phyloP scores from a whole-genome alignment of 1,140 invertebrate genomes.

The Sinonovacula constricta region DNA sequence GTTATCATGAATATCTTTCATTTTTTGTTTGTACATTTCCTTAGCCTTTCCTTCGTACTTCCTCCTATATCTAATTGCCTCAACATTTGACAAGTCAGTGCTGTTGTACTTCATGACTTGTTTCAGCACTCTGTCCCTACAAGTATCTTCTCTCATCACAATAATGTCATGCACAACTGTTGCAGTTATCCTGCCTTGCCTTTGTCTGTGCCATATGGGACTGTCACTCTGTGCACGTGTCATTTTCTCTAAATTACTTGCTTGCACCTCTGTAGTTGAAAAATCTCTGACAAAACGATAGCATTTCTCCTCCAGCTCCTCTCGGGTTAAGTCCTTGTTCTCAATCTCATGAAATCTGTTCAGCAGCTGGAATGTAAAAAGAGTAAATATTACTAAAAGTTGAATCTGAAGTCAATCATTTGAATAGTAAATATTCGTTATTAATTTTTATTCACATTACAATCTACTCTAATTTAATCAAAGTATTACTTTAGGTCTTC shows the following conservation, averaged over 20 bases:
- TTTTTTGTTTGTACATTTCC: background rate
- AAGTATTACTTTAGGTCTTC: too few relatives aligned
- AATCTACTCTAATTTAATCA: too few relatives aligned
- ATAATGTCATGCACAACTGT: conserved; percentile 15
- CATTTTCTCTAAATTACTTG: conserved; percentile 5
- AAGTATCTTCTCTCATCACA: background rate
- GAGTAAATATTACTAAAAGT: too few relatives aligned
- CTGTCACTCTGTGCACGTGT: background rate
- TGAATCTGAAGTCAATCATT: too few relatives aligned
- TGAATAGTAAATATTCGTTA: too few relatives aligned
- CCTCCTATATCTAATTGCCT: background rate
- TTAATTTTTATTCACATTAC: too few relatives aligned
- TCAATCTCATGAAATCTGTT: background rate
- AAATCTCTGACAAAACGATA: conserved; percentile 1
- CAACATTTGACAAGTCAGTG: background rate
- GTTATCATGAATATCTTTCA: background rate
- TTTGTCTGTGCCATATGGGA: conserved; percentile 16
- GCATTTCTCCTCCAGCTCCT: background rate
- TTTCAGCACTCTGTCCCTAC: background rate
- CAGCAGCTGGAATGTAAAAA: background rate
- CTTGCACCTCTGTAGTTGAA: background rate
- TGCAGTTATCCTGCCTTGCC: conserved; percentile 17
- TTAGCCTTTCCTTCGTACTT: too few relatives aligned
- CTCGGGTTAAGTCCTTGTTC: background rate
- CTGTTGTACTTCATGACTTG: background rate